Conservation (phyloP, 2,113 vertebrate genomes). For the Poeciliopsis occidentalis region DNA sequence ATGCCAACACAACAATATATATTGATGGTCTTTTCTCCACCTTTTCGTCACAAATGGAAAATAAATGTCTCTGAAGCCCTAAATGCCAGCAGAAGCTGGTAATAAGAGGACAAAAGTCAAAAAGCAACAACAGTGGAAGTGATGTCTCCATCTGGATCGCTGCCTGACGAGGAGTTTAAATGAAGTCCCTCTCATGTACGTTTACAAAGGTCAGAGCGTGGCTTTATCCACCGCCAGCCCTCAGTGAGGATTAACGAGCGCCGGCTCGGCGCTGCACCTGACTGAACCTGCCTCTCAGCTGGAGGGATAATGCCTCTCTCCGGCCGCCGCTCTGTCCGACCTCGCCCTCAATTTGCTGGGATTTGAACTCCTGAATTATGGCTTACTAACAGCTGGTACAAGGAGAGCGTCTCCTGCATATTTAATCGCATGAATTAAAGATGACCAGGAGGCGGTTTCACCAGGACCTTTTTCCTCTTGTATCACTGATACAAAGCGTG, state of each 20-base stretch:
- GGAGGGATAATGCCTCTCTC: constrained; percentile 64
- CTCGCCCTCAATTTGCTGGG: constrained; percentile 72
- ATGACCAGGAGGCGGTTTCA: constrained; percentile 68
- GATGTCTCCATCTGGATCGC: constrained; percentile 3
- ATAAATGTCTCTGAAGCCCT: not conserved
- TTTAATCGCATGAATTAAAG: constrained; percentile 77
- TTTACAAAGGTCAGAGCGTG: constrained; percentile 25
- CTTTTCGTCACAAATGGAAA: not conserved
- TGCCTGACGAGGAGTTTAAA: constrained; percentile 9
- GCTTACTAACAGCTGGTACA: constrained; percentile 74
- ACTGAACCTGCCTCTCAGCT: constrained; percentile 66
- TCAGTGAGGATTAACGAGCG: constrained; percentile 61
- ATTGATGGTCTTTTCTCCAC: not conserved
- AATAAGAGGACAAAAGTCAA: constrained; percentile 35
- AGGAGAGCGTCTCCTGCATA: constrained; percentile 70
- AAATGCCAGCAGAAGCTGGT: not conserved
- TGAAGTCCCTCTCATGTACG: constrained; percentile 13
- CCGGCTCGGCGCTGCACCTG: constrained; percentile 58
- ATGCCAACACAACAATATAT: too few relatives aligned
- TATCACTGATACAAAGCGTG: constrained; percentile 53
- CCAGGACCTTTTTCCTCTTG: constrained; percentile 31
- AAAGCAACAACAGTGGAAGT: not conserved
- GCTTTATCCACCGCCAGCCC: constrained; percentile 49
- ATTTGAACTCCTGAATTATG: constrained; percentile 74
- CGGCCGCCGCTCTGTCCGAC: constrained; percentile 52